Evolutionary conservation across 1,140 invertebrate species (phyloP).

Genomic region (Bactericera cockerelli): DNA sequence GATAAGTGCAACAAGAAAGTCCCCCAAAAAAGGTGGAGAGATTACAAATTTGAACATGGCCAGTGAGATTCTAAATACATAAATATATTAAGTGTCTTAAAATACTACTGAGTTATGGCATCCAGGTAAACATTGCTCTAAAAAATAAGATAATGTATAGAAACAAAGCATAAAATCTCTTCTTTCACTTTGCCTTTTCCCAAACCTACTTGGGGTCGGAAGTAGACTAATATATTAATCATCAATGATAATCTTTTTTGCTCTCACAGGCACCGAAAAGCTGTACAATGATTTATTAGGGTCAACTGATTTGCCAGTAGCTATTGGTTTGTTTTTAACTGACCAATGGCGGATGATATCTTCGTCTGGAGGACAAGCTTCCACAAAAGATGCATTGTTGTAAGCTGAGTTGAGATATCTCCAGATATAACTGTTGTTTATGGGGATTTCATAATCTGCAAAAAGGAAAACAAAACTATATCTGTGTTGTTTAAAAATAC

Average conservation of each 20-base stretch:
- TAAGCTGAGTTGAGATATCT: conserved; percentile 42
- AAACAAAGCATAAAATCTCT: too few relatives aligned
- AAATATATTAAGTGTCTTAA: too few relatives aligned
- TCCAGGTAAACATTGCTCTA: too few relatives aligned
- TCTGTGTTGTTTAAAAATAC: neutral
- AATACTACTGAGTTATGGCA: too few relatives aligned
- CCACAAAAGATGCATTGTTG: conserved; percentile 35
- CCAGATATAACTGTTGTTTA: conserved; percentile 37
- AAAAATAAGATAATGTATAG: too few relatives aligned
- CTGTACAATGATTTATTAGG: conserved; percentile 3
- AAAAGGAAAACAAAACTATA: conserved; percentile 24
- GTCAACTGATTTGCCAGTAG: neutral
- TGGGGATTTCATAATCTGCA: conserved; percentile 33
- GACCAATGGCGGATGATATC: conserved; percentile 41
- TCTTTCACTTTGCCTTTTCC: too few relatives aligned
- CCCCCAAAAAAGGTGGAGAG: too few relatives aligned
- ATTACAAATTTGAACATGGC: too few relatives aligned
- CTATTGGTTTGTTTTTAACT: neutral
- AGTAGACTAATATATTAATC: too few relatives aligned
- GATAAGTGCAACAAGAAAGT: too few relatives aligned
- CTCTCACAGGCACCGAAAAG: neutral
- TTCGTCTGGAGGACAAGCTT: conserved; percentile 45
- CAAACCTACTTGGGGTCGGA: too few relatives aligned
- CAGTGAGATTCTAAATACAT: too few relatives aligned
- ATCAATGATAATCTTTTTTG: neutral